Percentiles rank a stretch among this genome's conserved stretches.
These are phyloP conservation scores for Tetragonisca angustula DNA, from an alignment of 2,888 invertebrate species.

Conservation along the genomic window DNA sequence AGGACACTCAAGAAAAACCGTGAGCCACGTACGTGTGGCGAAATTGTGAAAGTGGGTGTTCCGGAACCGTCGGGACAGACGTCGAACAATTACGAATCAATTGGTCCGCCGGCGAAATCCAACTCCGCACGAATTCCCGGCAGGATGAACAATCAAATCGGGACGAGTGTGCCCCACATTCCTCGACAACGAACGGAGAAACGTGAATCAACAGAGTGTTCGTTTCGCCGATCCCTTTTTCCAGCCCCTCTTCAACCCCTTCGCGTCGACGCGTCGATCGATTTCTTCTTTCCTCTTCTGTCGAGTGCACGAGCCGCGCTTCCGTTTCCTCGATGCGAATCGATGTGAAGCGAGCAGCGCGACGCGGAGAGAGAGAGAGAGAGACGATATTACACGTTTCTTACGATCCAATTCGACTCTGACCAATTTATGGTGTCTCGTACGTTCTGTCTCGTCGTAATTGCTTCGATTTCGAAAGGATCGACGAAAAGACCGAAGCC, in stretches of 20 bases:
- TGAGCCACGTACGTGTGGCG: neutral
- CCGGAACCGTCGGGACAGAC: constrained; percentile 1
- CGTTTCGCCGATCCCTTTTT: constrained; percentile 25
- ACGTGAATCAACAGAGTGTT: constrained; percentile 53
- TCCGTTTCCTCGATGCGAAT: constrained; percentile 25
- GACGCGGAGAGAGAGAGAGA: constrained; percentile 22
- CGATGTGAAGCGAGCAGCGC: constrained; percentile 42
- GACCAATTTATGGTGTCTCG: constrained; percentile 64
- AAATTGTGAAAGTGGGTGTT: constrained; percentile 11
- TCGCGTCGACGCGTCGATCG: constrained; percentile 41
- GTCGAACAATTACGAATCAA: constrained; percentile 48
- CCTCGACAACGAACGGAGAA: constrained; percentile 36
- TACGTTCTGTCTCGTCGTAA: constrained; percentile 61
- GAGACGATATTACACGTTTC: constrained; percentile 61
- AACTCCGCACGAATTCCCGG: constrained; percentile 32
- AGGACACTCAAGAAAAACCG: constrained; percentile 2
- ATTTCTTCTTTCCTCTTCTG: constrained; percentile 11
- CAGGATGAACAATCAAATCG: constrained; percentile 47
- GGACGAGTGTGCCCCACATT: constrained; percentile 24
- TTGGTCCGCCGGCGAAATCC: constrained; percentile 16
- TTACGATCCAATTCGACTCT: constrained; percentile 63
- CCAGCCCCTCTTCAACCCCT: neutral
- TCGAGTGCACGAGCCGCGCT: neutral
- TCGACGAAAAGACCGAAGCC: constrained; percentile 29
- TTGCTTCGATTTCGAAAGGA: constrained; percentile 61